Conservation (phyloP, 2,113 vertebrate genomes). For the Ptilorrhoa leucosticta region DNA sequence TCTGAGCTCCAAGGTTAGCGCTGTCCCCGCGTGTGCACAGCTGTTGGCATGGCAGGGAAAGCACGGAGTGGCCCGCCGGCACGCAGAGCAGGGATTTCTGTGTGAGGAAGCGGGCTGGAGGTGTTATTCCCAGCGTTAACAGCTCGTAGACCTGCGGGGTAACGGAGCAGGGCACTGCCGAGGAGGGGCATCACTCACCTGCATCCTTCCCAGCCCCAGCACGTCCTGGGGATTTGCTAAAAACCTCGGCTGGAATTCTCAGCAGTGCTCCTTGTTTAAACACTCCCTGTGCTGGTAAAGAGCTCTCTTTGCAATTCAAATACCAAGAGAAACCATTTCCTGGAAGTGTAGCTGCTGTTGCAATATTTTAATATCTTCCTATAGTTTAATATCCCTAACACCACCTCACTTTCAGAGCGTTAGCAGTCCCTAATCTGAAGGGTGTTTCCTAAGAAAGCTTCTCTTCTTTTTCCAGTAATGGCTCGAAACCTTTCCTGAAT, state of each 20-base stretch:
- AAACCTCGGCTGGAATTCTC: neutral
- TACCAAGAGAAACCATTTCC: neutral
- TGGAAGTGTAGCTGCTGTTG: neutral
- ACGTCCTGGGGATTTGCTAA: neutral
- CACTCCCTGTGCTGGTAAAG: neutral
- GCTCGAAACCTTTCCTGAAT: neutral
- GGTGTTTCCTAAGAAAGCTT: neutral
- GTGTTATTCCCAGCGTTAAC: fast-evolving
- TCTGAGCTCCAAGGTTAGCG: fast-evolving
- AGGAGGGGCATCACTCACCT: neutral
- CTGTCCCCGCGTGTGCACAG: neutral
- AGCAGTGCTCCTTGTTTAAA: neutral
- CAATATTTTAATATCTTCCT: neutral
- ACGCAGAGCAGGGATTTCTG: fast-evolving
- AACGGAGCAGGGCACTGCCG: fast-evolving
- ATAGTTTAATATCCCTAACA: neutral
- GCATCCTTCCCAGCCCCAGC: neutral
- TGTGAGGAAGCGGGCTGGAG: fast-evolving
- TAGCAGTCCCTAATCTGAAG: neutral
- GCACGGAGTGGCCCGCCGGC: fast-evolving
- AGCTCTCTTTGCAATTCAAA: neutral
- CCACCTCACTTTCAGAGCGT: neutral
- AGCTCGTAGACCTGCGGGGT: fast-evolving
- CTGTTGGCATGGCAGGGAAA: fast-evolving
- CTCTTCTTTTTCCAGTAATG: neutral